phyloP scores from a whole-genome alignment of 1,140 invertebrate genomes.

The Neelides sp. region DNA sequence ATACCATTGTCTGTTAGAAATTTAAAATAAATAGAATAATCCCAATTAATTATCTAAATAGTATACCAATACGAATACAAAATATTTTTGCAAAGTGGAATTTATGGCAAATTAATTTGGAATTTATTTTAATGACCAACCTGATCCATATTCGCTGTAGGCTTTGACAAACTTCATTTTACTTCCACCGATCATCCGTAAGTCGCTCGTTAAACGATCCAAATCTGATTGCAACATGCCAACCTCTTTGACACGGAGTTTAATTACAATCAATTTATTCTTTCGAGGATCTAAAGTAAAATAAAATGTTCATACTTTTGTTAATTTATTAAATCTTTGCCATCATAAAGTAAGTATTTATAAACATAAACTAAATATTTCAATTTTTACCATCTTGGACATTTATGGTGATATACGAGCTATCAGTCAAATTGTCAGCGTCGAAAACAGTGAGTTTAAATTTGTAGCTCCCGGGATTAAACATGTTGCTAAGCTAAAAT shows the following conservation, averaged over 20 bases:
- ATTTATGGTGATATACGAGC: conserved; percentile 69
- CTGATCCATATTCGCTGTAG: too few species aligned
- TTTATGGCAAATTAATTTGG: too few species aligned
- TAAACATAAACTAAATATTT: conserved; percentile 13
- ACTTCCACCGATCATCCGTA: too few species aligned
- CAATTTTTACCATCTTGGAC: conserved; percentile 53
- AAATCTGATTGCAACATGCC: too few species aligned
- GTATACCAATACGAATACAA: too few species aligned
- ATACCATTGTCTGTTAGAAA: conserved; percentile 35
- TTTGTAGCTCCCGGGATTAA: conserved; percentile 69
- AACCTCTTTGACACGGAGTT: conserved; percentile 60
- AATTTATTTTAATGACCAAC: too few species aligned
- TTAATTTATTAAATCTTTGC: conserved; percentile 5
- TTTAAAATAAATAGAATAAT: conserved; percentile 1
- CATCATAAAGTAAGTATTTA: conserved; percentile 3
- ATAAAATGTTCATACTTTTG: conserved; percentile 1
- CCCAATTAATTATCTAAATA: background rate
- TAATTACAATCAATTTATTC: conserved; percentile 62
- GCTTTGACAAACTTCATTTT: too few species aligned
- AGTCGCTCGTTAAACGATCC: too few species aligned
- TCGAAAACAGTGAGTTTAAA: conserved; percentile 79
- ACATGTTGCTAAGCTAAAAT: conserved; percentile 61
- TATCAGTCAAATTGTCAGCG: conserved; percentile 65
- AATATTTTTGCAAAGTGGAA: too few species aligned
- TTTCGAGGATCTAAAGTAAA: conserved; percentile 48